Evolutionary conservation across 2,797 vertebrate genomes (phyloP).

Genomic region (Neostethus bicornis): DNA sequence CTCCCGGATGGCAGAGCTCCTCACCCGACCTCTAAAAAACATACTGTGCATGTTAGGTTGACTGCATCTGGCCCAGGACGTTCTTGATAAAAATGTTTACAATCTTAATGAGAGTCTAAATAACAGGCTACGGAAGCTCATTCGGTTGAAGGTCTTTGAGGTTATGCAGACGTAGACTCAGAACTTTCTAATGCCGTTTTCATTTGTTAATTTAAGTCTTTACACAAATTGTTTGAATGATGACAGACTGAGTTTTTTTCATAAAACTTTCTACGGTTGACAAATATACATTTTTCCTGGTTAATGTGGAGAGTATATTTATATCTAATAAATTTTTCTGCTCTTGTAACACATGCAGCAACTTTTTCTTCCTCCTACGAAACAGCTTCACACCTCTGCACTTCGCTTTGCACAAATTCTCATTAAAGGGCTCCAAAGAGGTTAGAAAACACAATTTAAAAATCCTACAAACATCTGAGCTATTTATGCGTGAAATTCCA

Average conservation of each 20-base stretch:
- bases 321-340: not conserved
- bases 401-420: slow-evolving; percentile 13
- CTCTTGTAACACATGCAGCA: slow-evolving; percentile 4
- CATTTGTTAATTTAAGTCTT: too few relatives aligned
- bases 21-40: too few relatives aligned
- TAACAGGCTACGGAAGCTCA: too few relatives aligned
- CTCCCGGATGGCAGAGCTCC: too few relatives aligned
- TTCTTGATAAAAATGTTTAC: too few relatives aligned
- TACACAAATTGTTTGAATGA: too few relatives aligned
- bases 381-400: slow-evolving; percentile 44
- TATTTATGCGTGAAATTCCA: slow-evolving; percentile 58
- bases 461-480: slow-evolving; percentile 58
- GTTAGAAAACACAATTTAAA: slow-evolving; percentile 53
- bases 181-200: too few relatives aligned
- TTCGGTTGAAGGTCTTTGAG: too few relatives aligned
- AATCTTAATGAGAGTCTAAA: too few relatives aligned
- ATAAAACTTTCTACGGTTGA: not conserved
- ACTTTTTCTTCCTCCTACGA: not conserved
- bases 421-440: slow-evolving; percentile 49
- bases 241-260: not conserved
- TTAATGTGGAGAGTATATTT: not conserved
- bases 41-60: too few relatives aligned
- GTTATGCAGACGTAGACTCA: too few relatives aligned
- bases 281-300: not conserved
- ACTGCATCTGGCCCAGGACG: too few relatives aligned